Conservation (phyloP, 2,888 invertebrate species). For the Smittia sp. region DNA sequence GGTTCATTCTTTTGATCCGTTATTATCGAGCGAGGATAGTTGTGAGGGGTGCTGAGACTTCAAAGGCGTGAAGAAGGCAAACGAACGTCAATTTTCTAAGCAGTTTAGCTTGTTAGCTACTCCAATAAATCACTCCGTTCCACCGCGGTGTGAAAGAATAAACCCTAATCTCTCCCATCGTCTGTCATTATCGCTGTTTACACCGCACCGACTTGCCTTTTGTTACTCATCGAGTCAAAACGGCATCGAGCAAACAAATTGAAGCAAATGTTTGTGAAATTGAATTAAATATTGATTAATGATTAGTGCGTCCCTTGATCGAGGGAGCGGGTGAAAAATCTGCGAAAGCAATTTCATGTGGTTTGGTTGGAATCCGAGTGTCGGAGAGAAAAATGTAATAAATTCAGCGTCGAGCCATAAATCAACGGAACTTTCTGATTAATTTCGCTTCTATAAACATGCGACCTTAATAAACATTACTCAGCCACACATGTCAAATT, state of each 20-base stretch:
- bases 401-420: not conserved
- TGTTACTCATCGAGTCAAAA: not conserved
- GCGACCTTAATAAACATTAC: not conserved
- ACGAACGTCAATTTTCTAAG: too few species aligned
- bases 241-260: not conserved
- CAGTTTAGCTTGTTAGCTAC: too few species aligned
- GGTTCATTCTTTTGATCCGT: too few species aligned
- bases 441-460: not conserved
- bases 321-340: not conserved
- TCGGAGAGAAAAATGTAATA: not conserved
- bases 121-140: too few species aligned
- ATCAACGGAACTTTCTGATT: constrained; percentile 10
- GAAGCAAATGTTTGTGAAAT: constrained; percentile 18
- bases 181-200: not conserved
- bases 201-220: not conserved
- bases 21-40: too few species aligned
- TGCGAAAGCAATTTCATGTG: not conserved
- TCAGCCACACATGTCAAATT: not conserved
- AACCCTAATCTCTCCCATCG: not conserved
- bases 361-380: not conserved
- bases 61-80: too few species aligned
- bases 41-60: too few species aligned
- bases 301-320: not conserved
- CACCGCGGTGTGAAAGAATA: not conserved
- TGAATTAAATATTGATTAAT: constrained; percentile 19